Percentiles rank a stretch among this genome's conserved stretches.
Conservation (phyloP, 37 sponge, comb jelly and placozoan species). For the Mnemiopsis leidyi region DNA sequence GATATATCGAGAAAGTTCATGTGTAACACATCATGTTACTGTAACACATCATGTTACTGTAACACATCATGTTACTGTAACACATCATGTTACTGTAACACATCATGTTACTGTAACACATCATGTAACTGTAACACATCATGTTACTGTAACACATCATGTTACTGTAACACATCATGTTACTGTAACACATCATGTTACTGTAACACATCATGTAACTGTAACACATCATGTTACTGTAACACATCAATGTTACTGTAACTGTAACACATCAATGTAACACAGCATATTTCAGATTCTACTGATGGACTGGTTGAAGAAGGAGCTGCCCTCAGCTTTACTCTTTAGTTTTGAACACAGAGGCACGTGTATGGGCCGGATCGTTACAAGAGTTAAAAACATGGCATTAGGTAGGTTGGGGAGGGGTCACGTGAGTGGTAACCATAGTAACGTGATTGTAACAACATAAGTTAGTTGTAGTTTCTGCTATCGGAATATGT, state of each 20-base stretch:
- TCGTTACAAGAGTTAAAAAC: conserved; percentile 14
- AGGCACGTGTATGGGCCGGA: background rate
- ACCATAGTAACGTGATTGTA: too few relatives aligned
- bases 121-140: background rate
- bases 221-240: background rate
- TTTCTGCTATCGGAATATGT: too few relatives aligned
- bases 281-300: background rate
- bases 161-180: background rate
- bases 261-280: background rate
- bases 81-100: too few relatives aligned
- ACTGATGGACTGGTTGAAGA: conserved; percentile 1
- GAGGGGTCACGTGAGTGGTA: too few relatives aligned
- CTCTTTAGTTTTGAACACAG: conserved; percentile 22
- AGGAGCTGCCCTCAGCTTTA: background rate
- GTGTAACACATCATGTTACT: too few relatives aligned
- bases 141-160: background rate
- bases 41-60: too few relatives aligned
- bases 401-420: conserved; percentile 18
- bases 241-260: background rate
- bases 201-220: background rate
- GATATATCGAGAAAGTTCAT: too few relatives aligned
- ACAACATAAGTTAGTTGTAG: too few relatives aligned
- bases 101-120: too few relatives aligned
- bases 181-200: too few relatives aligned
- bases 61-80: too few relatives aligned